These are phyloP conservation scores for Hemibagrus wyckioides DNA, from an alignment of 2,113 vertebrate species.

Conservation along the genomic window DNA sequence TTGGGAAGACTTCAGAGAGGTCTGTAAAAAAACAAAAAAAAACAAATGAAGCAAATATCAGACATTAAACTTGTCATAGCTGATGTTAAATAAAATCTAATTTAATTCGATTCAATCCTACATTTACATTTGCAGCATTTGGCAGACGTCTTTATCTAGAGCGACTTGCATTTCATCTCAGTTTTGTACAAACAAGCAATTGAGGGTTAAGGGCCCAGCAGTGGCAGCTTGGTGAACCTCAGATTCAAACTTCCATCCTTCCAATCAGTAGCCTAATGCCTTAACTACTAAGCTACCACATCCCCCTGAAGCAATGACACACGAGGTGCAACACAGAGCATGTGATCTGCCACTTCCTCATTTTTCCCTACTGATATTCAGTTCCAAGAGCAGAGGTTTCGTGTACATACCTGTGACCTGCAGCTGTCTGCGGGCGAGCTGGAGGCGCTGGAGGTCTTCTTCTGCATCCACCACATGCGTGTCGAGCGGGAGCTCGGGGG, in stretches of 20 bases:
- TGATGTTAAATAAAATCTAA: not conserved
- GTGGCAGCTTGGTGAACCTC: too few species aligned
- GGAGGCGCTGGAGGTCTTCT: constrained; percentile 84
- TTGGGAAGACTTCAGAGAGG: too few species aligned
- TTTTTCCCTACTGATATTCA: not conserved
- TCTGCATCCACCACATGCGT: constrained; percentile 84
- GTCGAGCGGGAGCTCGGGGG: constrained; percentile 88
- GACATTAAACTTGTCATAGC: not conserved
- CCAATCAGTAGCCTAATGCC: too few species aligned
- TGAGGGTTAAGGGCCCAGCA: too few species aligned
- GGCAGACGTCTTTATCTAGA: too few species aligned
- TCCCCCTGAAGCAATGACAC: too few species aligned
- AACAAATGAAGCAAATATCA: not conserved
- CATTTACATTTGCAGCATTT: too few species aligned
- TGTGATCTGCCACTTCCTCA: not conserved
- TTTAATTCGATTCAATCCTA: not conserved
- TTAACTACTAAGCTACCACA: too few species aligned
- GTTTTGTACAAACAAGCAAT: too few species aligned
- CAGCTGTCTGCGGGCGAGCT: constrained; percentile 85
- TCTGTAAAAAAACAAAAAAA: too few species aligned
- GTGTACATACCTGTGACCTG: constrained; percentile 85
- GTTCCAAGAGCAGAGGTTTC: not conserved
- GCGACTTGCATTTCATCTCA: too few species aligned
- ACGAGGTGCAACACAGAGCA: not conserved
- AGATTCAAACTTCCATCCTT: too few species aligned